Percentiles rank a stretch among this genome's conserved stretches.
Conservation (phyloP, 2,113 vertebrate genomes). For the Recurvirostra avosetta region DNA sequence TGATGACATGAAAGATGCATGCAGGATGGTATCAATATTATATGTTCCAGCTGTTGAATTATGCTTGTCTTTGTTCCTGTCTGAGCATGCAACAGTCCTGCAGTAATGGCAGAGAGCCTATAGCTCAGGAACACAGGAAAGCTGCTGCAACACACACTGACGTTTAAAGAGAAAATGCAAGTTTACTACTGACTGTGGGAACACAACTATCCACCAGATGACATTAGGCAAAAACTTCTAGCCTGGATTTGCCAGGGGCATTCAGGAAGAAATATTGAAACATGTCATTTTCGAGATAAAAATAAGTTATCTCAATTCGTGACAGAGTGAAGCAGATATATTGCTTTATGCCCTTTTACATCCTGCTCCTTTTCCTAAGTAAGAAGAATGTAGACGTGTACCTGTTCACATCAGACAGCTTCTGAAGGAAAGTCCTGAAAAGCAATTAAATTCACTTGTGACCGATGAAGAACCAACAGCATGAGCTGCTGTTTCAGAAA, state of each 20-base stretch:
- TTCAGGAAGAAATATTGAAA: neutral
- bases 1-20: neutral
- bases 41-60: neutral
- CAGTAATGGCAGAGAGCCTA: neutral
- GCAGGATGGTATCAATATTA: neutral
- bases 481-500: neutral
- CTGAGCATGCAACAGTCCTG: neutral
- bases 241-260: neutral
- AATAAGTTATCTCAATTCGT: neutral
- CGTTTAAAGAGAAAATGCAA: neutral
- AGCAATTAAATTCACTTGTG: neutral
- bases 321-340: neutral
- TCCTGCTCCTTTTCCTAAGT: neutral
- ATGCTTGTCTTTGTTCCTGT: neutral
- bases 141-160: neutral
- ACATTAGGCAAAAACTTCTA: neutral
- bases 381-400: neutral
- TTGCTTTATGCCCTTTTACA: neutral
- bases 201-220: neutral
- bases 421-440: neutral
- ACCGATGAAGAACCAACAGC: neutral
- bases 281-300: neutral
- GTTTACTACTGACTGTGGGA: neutral
- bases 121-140: neutral
- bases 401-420: neutral